Percentiles rank a stretch among this genome's conserved stretches.
Evolutionary conservation across 1,140 invertebrate genomes (phyloP).

Genomic region (Bombus vancouverensis): DNA sequence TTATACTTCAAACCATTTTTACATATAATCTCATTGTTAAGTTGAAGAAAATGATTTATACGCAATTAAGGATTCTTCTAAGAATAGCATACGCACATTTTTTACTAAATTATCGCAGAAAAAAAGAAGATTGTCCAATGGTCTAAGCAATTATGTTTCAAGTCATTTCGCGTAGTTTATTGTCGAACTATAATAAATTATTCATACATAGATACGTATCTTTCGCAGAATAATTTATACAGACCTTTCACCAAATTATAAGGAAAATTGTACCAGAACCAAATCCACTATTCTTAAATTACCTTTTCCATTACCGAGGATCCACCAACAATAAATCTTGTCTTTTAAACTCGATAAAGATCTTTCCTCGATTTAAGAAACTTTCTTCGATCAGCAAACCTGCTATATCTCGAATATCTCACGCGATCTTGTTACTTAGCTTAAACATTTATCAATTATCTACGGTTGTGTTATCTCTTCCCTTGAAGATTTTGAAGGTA

Average conservation of each 20-base stretch:
- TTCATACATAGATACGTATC: not conserved
- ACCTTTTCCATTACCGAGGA: not conserved
- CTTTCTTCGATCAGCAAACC: not conserved
- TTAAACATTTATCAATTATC: not conserved
- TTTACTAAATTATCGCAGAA: not conserved
- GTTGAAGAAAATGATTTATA: not conserved
- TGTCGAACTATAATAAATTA: constrained; percentile 10
- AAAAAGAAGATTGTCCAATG: not conserved
- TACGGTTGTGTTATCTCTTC: not conserved
- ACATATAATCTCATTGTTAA: not conserved
- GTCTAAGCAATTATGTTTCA: not conserved
- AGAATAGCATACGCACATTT: not conserved
- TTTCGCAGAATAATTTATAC: not conserved
- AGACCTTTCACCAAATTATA: constrained; percentile 7
- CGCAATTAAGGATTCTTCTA: not conserved
- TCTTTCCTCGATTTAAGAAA: not conserved
- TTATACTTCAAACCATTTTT: not conserved
- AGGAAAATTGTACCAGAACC: constrained; percentile 7
- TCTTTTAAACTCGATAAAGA: not conserved
- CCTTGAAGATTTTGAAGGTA: not conserved
- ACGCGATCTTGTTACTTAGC: not conserved
- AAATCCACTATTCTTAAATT: no score
- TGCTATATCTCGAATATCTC: not conserved
- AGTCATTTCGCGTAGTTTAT: not conserved
- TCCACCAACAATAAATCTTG: not conserved